Evolutionary conservation across 64 coral and sea anemone species (phyloP).

Genomic region (Stichodactyla mertensii): DNA sequence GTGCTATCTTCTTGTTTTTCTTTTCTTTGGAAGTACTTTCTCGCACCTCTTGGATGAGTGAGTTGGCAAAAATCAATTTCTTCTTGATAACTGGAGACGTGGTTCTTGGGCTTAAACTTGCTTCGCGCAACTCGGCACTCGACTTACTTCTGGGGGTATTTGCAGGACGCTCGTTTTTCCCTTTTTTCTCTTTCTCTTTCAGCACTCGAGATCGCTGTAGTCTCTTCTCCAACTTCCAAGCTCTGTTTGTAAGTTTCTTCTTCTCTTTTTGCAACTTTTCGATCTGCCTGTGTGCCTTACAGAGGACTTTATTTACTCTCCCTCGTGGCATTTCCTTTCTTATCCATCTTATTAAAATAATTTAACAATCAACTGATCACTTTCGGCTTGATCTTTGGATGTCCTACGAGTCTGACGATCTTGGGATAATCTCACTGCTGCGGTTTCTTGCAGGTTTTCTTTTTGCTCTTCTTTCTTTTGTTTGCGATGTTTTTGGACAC

Average conservation of each 20-base stretch:
- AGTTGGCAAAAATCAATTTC: conserved; percentile 22
- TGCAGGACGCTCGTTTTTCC: background rate
- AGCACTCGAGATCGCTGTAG: conserved; percentile 20
- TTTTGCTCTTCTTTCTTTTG: too few species aligned
- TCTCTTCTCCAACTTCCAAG: conserved; percentile 43
- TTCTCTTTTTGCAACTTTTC: conserved; percentile 21
- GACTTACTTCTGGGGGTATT: conserved; percentile 29
- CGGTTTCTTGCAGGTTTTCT: too few species aligned
- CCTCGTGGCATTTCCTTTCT: background rate
- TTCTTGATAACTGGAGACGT: conserved; percentile 1
- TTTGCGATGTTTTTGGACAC: too few species aligned
- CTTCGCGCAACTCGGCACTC: background rate
- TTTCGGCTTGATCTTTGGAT: too few species aligned
- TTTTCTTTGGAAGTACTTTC: background rate
- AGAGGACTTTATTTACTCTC: conserved; percentile 23
- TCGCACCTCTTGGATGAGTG: conserved; percentile 1
- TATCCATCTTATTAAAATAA: conserved; percentile 6
- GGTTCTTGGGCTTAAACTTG: conserved; percentile 6
- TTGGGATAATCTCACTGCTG: too few species aligned
- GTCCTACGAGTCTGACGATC: too few species aligned
- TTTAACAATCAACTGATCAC: conserved; percentile 6
- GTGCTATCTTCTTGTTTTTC: background rate
- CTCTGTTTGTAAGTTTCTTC: background rate
- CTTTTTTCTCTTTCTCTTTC: background rate
- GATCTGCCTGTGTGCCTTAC: conserved; percentile 34